Base-by-base conservation (phyloP, 1,140 invertebrate species). In the Penaeus vannamei region DNA sequence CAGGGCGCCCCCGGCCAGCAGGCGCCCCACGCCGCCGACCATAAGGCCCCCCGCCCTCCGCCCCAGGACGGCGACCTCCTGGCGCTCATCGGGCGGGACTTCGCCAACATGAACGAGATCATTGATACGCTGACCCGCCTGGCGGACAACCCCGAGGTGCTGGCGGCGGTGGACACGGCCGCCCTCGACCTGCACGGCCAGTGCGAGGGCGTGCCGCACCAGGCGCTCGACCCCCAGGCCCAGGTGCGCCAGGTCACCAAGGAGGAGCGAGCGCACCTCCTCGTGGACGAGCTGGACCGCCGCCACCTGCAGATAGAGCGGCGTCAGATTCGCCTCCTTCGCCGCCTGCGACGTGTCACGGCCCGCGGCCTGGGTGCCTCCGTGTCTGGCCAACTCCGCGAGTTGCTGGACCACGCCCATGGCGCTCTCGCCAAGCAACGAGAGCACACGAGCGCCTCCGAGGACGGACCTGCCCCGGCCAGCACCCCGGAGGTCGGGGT, bases 311-410 rank as follows among this genome's bases (percentile, higher is more conserved):
- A 95, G 69, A 93, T 96, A 46, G 95, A 96, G 91, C 93, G 95
- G 32, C 94, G 95, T 91, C 94, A 95, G 84, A 95, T 96, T 8
- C 95, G 96, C 92, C 92, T 98, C 81, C 91, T 96, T 91, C 94
- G 96, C 85, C 93, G 97, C 76, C 93, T 97, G 62, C 93, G 95
- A 1, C 97, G 97, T 92, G 92, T 97, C 14, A 96, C 98, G 92
- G 94, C 95, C 0, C 94, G 95, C 81, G 93, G 95, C 26, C 94
- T 97, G 90, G 96, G 96, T 22, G 95, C 95, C 81, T 96, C 97
- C 92, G 94, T 95, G 42, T 95, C 95, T 82, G 95, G 96, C 86
- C 96, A 98, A 93, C 94, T 96, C 3, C 94, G 94, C 23, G 94
- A 95, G 85, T 94, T 97, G 85, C 93, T 97, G 92, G 95, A 96